Evolutionary conservation across 2,113 vertebrate species (phyloP).

Genomic region (Centropus bengalensis): DNA sequence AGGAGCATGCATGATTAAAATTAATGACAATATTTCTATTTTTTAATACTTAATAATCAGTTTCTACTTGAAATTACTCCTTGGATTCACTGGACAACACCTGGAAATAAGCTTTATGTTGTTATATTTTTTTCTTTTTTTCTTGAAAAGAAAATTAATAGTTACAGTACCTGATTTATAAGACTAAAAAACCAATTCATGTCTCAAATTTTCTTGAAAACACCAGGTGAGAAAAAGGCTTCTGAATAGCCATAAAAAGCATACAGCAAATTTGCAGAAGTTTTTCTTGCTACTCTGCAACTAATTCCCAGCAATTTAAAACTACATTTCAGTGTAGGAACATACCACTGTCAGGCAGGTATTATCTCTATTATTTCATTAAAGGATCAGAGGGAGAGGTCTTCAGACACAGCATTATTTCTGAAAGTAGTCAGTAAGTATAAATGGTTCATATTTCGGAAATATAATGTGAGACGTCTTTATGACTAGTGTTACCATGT

Average conservation of each 20-base stretch:
- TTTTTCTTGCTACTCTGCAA: background rate
- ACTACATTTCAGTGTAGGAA: background rate
- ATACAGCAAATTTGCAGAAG: background rate
- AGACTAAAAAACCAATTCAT: background rate
- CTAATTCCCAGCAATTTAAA: background rate
- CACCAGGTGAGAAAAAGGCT: background rate
- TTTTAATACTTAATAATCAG: background rate
- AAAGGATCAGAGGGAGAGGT: background rate
- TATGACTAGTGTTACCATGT: background rate
- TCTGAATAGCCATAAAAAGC: background rate
- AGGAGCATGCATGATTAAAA: background rate
- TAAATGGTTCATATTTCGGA: background rate
- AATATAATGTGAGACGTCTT: background rate
- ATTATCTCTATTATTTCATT: background rate
- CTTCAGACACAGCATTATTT: background rate
- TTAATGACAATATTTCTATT: background rate
- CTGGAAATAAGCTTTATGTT: background rate
- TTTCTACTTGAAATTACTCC: background rate
- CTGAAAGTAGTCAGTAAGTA: background rate
- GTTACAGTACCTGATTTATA: background rate
- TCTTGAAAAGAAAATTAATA: background rate
- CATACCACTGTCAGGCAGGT: background rate
- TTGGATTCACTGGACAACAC: background rate
- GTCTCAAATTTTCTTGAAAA: background rate
- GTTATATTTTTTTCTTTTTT: background rate